Percentiles rank a stretch among this genome's conserved stretches.
Evolutionary conservation across 1,140 invertebrate genomes (phyloP).

Genomic region (Lepidurus packardi): DNA sequence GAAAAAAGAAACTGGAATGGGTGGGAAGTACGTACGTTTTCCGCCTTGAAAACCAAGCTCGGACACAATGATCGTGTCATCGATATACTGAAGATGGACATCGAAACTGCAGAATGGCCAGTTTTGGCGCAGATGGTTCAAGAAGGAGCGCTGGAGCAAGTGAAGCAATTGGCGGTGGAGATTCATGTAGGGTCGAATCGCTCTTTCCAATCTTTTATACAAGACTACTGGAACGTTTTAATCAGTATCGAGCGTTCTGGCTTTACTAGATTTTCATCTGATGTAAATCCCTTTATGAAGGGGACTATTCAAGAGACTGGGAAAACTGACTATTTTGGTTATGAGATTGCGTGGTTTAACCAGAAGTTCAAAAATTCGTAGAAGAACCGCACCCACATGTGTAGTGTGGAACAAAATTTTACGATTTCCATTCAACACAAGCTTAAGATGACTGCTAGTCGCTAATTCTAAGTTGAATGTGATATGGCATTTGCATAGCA

Average conservation of each 20-base stretch:
- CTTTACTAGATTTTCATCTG: slow-evolving; percentile 26
- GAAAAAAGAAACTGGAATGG: neutral
- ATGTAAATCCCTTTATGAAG: slow-evolving; percentile 23
- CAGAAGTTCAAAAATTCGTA: neutral
- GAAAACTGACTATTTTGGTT: neutral
- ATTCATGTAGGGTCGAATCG: slow-evolving; percentile 15
- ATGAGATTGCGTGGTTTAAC: slow-evolving; percentile 31
- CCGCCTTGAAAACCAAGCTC: slow-evolving; percentile 9
- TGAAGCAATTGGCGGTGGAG: slow-evolving; percentile 31
- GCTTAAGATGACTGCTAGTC: no score
- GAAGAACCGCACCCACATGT: neutral
- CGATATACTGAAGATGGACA: slow-evolving; percentile 30
- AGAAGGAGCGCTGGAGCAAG: slow-evolving; percentile 24
- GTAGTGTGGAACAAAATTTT: neutral
- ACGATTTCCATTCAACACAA: no score
- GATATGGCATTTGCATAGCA: no score
- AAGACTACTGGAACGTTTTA: neutral
- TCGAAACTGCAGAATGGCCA: slow-evolving; percentile 20
- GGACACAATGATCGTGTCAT: slow-evolving; percentile 1
- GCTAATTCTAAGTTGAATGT: no score
- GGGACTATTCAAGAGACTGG: slow-evolving; percentile 9
- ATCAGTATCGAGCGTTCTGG: slow-evolving; percentile 2
- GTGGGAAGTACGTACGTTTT: slow-evolving; percentile 10
- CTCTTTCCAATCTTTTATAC: neutral
- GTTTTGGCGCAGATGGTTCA: slow-evolving; percentile 14